Conservation (phyloP, 1,140 invertebrate genomes). For the Achroia grisella region DNA sequence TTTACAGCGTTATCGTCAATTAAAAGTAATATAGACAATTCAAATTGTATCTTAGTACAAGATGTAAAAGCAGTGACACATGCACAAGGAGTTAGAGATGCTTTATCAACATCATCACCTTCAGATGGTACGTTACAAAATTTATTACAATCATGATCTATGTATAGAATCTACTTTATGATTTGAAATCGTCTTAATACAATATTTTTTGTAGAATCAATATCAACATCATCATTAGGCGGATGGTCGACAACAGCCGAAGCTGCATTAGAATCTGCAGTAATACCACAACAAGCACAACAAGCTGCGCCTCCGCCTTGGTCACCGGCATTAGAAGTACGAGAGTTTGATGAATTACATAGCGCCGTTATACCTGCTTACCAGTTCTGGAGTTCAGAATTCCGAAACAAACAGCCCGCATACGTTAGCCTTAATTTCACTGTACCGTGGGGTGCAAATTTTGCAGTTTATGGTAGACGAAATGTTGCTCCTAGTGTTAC, state of each 20-base stretch:
- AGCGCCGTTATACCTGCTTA: constrained; percentile 88
- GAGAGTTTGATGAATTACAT: constrained; percentile 87
- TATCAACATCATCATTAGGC: constrained; percentile 69
- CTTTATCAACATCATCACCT: constrained; percentile 81
- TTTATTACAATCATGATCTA: neutral
- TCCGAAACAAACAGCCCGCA: constrained; percentile 89
- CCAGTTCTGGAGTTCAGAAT: constrained; percentile 94
- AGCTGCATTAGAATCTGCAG: constrained; percentile 75
- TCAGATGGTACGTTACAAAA: constrained; percentile 78
- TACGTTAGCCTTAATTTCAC: constrained; percentile 93
- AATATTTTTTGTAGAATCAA: constrained; percentile 62
- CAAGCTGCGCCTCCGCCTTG: constrained; percentile 79
- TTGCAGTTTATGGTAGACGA: constrained; percentile 93
- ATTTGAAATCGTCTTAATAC: neutral
- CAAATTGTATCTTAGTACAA: constrained; percentile 91
- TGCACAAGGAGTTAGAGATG: constrained; percentile 83
- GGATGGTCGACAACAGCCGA: constrained; percentile 68
- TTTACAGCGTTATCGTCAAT: constrained; percentile 89
- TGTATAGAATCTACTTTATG: too few species aligned
- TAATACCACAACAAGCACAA: constrained; percentile 78
- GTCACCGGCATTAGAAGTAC: constrained; percentile 86
- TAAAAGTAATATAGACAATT: constrained; percentile 86
- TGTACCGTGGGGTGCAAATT: constrained; percentile 91
- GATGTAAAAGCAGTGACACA: constrained; percentile 91
- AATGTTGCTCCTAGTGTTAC: constrained; percentile 95